Evolutionary conservation across 2,888 invertebrate genomes (phyloP), one percentile per base, ranked within the genome.

Genomic region (Chouioia cunea): DNA sequence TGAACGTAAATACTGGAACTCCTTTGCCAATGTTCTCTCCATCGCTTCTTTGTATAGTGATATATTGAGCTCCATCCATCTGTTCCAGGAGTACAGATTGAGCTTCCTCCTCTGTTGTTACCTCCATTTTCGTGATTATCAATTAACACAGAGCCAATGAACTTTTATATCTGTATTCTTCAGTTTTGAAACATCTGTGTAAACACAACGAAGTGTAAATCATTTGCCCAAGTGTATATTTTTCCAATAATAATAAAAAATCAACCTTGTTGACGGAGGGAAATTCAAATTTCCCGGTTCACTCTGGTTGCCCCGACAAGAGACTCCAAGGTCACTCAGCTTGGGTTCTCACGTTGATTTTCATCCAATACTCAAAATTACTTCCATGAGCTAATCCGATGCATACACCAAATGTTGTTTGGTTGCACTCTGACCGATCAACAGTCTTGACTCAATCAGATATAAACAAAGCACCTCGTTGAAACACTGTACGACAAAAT

Each of bases 401-500:
- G 15, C 16, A 43, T 47, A 27, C 22, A 12, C 10, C 36, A 12
- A 10, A 10, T 36, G 12, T 10, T 10, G 27, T 18, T 54, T 16
- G 27, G 44, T 44, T 23, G 15, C 23, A 27, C 52, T 46, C 47
- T 50, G 64, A 27, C 8, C 43, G 57, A 59, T 57, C 67, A 58
- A 54, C 69, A 52, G 50, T 48, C 48, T 44, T 27, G 16, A 16
- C n/a, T 36, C n/a, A 16, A 12, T 16, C 16, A 74, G 75, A 81
- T 79, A 81, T 83, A 83, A 84, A 84, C 84, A 83, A 84, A 81
- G 79, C 79, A 78, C 82, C 81, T 81, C 83, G 83, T 82, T 84
- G 84, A 84, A 85, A 85, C 85, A 85, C 85, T 85, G 85, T 84
- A 83, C 75, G 77, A 76, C 15, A 84, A 85, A 85, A 85, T 81